These are phyloP conservation scores for Aphidius gifuensis DNA, from an alignment of 1,140 invertebrate genomes.

Conservation along the genomic window DNA sequence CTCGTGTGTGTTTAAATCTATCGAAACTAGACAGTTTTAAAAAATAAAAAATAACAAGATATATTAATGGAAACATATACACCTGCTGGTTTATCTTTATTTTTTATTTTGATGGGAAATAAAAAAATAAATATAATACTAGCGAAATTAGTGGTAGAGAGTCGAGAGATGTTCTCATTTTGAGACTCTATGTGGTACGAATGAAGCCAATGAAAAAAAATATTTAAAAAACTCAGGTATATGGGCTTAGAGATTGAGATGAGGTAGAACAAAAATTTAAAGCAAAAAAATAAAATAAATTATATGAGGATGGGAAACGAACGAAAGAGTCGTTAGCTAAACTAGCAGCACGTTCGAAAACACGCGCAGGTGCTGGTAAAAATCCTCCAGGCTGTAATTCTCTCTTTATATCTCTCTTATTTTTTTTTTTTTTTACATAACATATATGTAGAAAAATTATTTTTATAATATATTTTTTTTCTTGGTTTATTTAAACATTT, in stretches of 20 bases:
- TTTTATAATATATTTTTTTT: too few relatives aligned
- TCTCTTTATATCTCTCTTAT: conserved; percentile 7
- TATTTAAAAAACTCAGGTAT: neutral
- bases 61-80: conserved; percentile 22
- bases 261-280: neutral
- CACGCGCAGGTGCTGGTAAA: conserved; percentile 19
- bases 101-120: neutral
- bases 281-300: neutral
- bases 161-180: neutral
- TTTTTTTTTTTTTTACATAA: conserved; percentile 9
- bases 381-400: conserved; percentile 3
- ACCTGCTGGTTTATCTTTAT: conserved; percentile 16
- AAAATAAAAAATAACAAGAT: neutral
- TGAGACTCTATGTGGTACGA: too few relatives aligned
- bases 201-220: too few relatives aligned
- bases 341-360: conserved; percentile 17
- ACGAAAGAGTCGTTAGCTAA: conserved; percentile 23
- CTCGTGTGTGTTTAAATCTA: conserved; percentile 4
- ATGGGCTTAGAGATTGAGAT: conserved; percentile 6
- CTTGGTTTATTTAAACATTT: too few relatives aligned
- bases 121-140: neutral
- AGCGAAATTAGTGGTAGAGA: neutral
- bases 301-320: neutral
- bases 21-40: neutral
- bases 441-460: neutral